These are phyloP conservation scores for Lethenteron camtschaticum DNA, from an alignment of 2,113 vertebrate genomes.

Conservation along the genomic window DNA sequence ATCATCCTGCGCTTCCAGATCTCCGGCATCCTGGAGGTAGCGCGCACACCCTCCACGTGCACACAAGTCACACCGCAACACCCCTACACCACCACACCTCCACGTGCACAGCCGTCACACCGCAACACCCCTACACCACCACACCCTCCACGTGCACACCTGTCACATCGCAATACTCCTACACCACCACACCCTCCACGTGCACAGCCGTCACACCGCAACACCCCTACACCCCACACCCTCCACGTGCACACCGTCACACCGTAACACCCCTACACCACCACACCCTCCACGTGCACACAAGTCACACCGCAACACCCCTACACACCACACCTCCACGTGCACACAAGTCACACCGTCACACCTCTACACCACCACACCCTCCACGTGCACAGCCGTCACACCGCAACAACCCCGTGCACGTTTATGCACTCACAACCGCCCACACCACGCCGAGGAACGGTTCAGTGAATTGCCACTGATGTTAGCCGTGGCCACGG, in stretches of 20 bases:
- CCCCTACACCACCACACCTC: not conserved
- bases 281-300: not conserved
- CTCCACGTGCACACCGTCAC: not conserved
- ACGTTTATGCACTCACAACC: not conserved
- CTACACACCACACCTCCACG: not conserved
- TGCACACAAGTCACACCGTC: not conserved
- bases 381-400: not conserved
- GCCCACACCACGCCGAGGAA: not conserved
- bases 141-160: too few species aligned
- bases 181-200: not conserved
- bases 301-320: not conserved
- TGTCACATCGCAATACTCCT: not conserved
- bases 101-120: not conserved
- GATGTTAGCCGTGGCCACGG: too few species aligned
- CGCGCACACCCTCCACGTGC: conserved; percentile 14
- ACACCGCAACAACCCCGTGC: not conserved
- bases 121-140: not conserved
- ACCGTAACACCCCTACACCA: not conserved
- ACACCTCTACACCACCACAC: not conserved
- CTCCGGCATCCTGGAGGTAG: conserved; percentile 52
- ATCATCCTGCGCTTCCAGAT: conserved; percentile 81
- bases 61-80: not conserved
- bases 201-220: not conserved
- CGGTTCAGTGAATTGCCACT: too few species aligned
- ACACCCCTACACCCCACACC: not conserved